phyloP scores from a whole-genome alignment of 2,888 invertebrate genomes.

The Phrixothrix hirtus region DNA sequence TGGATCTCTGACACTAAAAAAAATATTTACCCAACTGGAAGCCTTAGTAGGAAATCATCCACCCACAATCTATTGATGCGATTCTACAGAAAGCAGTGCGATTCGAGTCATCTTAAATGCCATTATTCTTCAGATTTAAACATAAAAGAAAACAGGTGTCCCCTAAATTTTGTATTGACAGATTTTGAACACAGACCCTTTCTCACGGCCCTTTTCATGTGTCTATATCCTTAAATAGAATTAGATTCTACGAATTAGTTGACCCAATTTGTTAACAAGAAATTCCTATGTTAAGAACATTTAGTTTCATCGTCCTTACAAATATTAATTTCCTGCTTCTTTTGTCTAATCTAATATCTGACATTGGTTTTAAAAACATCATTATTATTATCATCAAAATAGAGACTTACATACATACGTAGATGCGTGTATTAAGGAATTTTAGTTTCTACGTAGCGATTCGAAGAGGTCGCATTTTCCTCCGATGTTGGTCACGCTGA shows the following conservation, averaged over 20 bases:
- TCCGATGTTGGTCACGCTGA: no score
- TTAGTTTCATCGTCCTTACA: neutral
- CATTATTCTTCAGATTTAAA: constrained; percentile 21
- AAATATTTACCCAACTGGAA: constrained; percentile 8
- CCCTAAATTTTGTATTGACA: constrained; percentile 26
- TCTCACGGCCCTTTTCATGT: constrained; percentile 22
- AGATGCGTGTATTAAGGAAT: no score
- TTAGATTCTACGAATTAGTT: constrained; percentile 14
- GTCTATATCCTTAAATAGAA: constrained; percentile 10
- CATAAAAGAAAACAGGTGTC: constrained; percentile 27
- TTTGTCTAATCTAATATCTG: no score
- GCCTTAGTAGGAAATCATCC: constrained; percentile 7
- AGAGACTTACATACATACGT: no score
- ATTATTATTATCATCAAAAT: no score
- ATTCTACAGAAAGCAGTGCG: constrained; percentile 13
- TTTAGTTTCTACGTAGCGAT: no score
- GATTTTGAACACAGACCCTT: constrained; percentile 10
- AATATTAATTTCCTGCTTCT: neutral
- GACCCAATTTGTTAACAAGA: constrained; percentile 16
- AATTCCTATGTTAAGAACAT: neutral
- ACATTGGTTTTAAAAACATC: no score
- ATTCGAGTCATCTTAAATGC: constrained; percentile 23
- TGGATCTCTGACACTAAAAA: neutral
- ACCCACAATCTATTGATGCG: constrained; percentile 13
- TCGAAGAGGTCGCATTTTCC: no score